Evolutionary conservation across 2,113 vertebrate species (phyloP).

Genomic region (Melanerpes formicivorus): DNA sequence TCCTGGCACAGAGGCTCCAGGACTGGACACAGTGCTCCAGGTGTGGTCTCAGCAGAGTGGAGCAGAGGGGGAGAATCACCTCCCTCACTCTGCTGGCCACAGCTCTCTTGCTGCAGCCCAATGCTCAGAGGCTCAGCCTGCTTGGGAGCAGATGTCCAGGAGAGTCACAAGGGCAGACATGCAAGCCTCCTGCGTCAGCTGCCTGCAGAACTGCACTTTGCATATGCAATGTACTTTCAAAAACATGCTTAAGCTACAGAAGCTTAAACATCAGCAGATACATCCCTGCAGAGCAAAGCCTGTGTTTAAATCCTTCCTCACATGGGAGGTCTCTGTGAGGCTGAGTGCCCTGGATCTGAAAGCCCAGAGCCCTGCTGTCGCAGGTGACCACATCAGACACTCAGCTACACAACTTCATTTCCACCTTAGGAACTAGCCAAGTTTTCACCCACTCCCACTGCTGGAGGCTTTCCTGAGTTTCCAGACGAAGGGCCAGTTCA

Average conservation of each 20-base stretch:
- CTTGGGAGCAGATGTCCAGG: not conserved
- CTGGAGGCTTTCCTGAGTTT: constrained; percentile 26
- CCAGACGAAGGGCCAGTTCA: constrained; percentile 22
- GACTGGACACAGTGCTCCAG: too few species aligned
- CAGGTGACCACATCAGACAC: constrained; percentile 47
- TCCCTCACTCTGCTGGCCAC: too few species aligned
- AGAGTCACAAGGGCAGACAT: constrained; percentile 1
- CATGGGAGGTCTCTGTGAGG: not conserved
- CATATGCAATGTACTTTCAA: not conserved
- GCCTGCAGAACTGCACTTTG: not conserved
- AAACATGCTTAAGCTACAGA: constrained; percentile 29
- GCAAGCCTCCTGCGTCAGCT: not conserved
- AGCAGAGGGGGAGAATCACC: too few species aligned
- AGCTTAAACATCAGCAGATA: constrained; percentile 37
- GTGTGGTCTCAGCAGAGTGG: too few species aligned
- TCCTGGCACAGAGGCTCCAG: too few species aligned
- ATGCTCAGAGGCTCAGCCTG: fast-evolving
- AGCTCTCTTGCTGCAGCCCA: not conserved
- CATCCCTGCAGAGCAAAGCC: not conserved
- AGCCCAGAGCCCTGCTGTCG: not conserved
- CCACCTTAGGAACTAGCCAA: constrained; percentile 3
- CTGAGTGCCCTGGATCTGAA: not conserved
- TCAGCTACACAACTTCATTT: not conserved
- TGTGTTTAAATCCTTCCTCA: not conserved
- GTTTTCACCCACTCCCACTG: not conserved